Evolutionary conservation across 2,113 vertebrate genomes (phyloP).

Genomic region (Malurus elegans): DNA sequence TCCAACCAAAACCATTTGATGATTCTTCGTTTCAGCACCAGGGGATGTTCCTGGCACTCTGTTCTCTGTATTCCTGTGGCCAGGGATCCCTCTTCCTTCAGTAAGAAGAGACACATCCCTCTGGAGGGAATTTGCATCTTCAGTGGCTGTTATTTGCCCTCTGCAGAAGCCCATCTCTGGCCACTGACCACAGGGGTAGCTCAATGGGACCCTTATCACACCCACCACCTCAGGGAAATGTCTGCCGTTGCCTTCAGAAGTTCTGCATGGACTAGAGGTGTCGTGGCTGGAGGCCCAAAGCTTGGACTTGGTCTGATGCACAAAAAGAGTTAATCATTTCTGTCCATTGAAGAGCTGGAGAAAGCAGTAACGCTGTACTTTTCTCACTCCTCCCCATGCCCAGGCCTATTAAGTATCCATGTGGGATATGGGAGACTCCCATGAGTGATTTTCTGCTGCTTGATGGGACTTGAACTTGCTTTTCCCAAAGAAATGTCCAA

Average conservation of each 20-base stretch:
- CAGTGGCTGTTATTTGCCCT: not conserved
- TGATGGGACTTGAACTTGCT: conserved; percentile 47
- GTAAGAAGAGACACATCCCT: not conserved
- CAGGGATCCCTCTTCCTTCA: not conserved
- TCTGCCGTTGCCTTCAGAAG: not conserved
- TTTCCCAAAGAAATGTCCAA: conserved; percentile 38
- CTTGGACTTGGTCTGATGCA: not conserved
- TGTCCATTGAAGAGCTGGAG: not conserved
- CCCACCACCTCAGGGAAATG: not conserved
- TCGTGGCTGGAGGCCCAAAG: not conserved
- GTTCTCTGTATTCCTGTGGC: not conserved
- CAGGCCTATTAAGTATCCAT: not conserved
- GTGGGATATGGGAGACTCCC: not conserved
- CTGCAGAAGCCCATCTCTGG: not conserved
- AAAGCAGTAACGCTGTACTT: not conserved
- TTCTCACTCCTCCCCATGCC: not conserved
- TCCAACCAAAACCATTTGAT: not conserved
- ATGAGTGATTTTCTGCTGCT: not conserved
- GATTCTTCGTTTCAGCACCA: not conserved
- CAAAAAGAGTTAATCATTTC: not conserved
- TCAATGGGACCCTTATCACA: not conserved
- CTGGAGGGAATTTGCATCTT: not conserved
- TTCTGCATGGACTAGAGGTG: not conserved
- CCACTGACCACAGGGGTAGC: not conserved
- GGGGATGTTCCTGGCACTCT: not conserved